Percentiles rank a stretch among this genome's conserved stretches.
These are phyloP conservation scores for Chelidonichthys spinosus DNA, from an alignment of 2,797 vertebrate species.

Conservation along the genomic window DNA sequence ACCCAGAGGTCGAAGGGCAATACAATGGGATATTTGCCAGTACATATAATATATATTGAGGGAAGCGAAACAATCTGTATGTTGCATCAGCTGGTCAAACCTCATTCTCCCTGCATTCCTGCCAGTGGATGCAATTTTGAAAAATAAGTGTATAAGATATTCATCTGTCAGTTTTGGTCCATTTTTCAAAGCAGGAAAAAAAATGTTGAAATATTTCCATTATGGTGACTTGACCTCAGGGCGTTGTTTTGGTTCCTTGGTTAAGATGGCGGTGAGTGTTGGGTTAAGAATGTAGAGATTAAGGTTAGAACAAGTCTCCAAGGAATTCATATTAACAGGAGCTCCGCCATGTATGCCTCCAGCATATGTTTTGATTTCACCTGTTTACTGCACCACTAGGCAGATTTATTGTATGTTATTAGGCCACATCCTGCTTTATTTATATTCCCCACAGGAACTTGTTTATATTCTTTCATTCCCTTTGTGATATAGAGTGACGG, in stretches of 20 bases:
- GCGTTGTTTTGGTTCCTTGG: background rate
- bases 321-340: background rate
- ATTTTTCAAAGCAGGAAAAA: background rate
- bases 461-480: background rate
- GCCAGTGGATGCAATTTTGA: background rate
- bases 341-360: background rate
- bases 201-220: conserved; percentile 17
- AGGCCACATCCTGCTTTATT: conserved; percentile 2
- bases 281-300: background rate
- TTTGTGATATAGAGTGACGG: background rate
- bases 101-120: background rate
- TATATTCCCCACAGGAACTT: conserved; percentile 8
- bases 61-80: conserved; percentile 16
- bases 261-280: background rate
- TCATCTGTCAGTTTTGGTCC: too few species aligned
- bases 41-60: conserved; percentile 24
- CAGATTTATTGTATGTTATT: background rate
- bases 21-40: conserved; percentile 40
- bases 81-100: conserved; percentile 5
- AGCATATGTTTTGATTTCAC: background rate
- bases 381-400: background rate
- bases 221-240: background rate
- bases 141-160: background rate
- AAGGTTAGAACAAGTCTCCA: background rate
- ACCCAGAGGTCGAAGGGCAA: conserved; percentile 45